Conservation (phyloP, 2,888 invertebrate species). For the Drosophila subquinaria region DNA sequence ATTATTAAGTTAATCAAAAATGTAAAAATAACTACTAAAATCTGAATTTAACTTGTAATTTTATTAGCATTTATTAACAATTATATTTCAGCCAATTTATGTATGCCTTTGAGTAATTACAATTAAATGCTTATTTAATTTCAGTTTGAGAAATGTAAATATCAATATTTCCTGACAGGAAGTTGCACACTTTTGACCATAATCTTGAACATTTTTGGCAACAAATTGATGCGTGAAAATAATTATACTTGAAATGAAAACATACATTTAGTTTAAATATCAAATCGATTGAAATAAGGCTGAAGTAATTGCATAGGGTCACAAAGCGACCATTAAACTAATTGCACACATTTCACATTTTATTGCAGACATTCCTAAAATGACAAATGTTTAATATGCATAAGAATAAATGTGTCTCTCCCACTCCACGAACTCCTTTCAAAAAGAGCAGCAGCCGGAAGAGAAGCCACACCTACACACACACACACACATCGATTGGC, state of each 20-base stretch:
- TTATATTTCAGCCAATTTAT: background rate
- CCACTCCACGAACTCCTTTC: background rate
- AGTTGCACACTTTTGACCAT: background rate
- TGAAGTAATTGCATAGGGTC: constrained; percentile 33
- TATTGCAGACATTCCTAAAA: constrained; percentile 51
- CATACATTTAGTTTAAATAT: background rate
- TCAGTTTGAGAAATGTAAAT: background rate
- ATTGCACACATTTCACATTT: constrained; percentile 66
- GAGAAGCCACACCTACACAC: background rate
- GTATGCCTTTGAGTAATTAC: background rate
- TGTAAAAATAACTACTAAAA: background rate
- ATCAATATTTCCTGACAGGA: background rate
- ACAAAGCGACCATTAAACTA: constrained; percentile 59
- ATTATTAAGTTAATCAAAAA: no score
- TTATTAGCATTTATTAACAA: background rate
- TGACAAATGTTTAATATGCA: constrained; percentile 67
- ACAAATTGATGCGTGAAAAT: constrained; percentile 4
- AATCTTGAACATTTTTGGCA: background rate
- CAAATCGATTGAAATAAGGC: constrained; percentile 28
- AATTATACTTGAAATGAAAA: constrained; percentile 3
- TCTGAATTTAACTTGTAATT: background rate
- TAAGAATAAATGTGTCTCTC: constrained; percentile 52
- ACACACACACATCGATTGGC: constrained; percentile 31
- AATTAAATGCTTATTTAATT: constrained; percentile 6
- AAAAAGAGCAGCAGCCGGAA: constrained; percentile 28